Evolutionary conservation across 1,140 invertebrate species (phyloP).

Genomic region (Oppia nitens): DNA sequence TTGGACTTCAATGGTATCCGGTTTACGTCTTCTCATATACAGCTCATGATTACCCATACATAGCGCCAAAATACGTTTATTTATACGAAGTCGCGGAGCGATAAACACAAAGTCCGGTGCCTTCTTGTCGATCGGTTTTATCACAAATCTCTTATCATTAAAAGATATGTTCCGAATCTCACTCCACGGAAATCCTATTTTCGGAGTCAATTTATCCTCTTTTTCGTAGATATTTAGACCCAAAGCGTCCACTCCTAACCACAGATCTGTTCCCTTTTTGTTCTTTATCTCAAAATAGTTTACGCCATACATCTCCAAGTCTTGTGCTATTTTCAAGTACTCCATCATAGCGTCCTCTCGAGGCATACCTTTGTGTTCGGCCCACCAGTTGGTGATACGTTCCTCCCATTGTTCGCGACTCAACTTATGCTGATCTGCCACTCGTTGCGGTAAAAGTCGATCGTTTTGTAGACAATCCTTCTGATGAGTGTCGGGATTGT

Average conservation of each 20-base stretch:
- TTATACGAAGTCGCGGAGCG: constrained; percentile 86
- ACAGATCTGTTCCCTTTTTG: constrained; percentile 52
- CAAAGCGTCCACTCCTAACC: constrained; percentile 56
- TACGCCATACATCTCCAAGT: constrained; percentile 57
- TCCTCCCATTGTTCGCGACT: constrained; percentile 96
- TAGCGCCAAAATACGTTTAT: constrained; percentile 90
- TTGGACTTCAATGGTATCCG: constrained; percentile 94
- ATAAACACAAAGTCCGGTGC: constrained; percentile 99
- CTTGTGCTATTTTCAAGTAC: constrained; percentile 55
- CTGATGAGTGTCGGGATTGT: constrained; percentile 54
- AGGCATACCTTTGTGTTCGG: constrained; percentile 81
- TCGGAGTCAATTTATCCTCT: constrained; percentile 65
- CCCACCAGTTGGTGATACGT: constrained; percentile 86
- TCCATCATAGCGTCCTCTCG: constrained; percentile 62
- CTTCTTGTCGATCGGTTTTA: constrained; percentile 99
- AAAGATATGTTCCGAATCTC: constrained; percentile 99
- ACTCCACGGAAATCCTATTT: constrained; percentile 99
- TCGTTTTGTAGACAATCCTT: constrained; percentile 75
- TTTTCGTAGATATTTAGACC: constrained; percentile 60
- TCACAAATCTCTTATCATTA: constrained; percentile 98
- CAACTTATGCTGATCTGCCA: constrained; percentile 88
- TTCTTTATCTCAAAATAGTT: constrained; percentile 61
- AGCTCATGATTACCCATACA: constrained; percentile 98
- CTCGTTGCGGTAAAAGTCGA: constrained; percentile 74
- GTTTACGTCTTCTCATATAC: constrained; percentile 87